Base-by-base conservation (phyloP, 2,797 vertebrate species). In the Kryptolebias ocellatus region DNA sequence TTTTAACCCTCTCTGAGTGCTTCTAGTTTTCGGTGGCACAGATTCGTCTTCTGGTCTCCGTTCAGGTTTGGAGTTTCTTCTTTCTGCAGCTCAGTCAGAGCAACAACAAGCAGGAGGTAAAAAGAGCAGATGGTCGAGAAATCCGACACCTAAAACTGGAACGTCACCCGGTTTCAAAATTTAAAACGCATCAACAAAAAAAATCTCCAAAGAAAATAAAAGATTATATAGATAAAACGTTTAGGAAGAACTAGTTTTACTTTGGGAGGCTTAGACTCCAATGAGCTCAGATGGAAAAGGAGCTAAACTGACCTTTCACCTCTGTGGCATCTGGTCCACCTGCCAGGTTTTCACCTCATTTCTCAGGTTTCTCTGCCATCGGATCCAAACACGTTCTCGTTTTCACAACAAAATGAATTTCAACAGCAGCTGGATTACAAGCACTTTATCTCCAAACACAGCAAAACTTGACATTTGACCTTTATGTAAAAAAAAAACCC, bases 161-260 rank as follows among this genome's bases (percentile, higher is more conserved):
- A 73, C 67, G 52, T 71, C 70, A 84, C 70, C 79, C 78, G 62
- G 31, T 84, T 87, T 83, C 60, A 34, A 5, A 34, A 7, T 34
- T 34, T 34, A 34, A 34, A 79, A 68, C 62, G 55, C 51, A 64
- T 53, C 61, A 57, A 70, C 63, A 68, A 12, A 51, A 72, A 51
- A 69, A 62, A 67, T 54, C 45, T 55, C 24, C 18, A 53, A 68
- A 73, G 4, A 45, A 64, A 49, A 67, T 42, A 50, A 61, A 71
- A 28, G 58, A 24, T 60, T 17, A 56, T 15, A 20, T 52, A 17
- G 17, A 63, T 34, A 9, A 34, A 49, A n/a, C 20, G 20, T 24
- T 24, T 24, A 24, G 1, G 20, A 24, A 24, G 20, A 24, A 24
- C 20, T 24, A 24, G 20, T 72, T 56, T 37, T 17, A 59, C n/a